These are phyloP conservation scores for Camponotus vicinus DNA, from an alignment of 1,140 invertebrate species.

Conservation along the genomic window DNA sequence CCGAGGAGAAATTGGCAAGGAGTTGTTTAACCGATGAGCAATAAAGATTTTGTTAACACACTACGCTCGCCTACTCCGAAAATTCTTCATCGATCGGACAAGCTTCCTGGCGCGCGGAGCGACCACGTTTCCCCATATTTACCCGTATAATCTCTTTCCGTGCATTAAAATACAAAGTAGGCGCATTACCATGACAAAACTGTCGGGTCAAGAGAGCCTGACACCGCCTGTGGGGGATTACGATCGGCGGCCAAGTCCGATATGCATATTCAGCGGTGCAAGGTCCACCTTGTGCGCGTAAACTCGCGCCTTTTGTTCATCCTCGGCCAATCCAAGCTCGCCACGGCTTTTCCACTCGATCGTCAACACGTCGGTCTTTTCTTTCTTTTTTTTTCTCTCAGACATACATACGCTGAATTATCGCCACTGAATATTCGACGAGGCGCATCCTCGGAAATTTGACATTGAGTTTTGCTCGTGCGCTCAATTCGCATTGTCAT, in stretches of 20 bases:
- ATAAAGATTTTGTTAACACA: background rate
- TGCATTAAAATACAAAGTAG: constrained; percentile 84
- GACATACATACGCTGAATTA: constrained; percentile 27
- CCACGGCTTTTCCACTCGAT: constrained; percentile 43
- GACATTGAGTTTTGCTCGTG: constrained; percentile 36
- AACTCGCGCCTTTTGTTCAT: constrained; percentile 68
- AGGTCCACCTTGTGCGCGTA: constrained; percentile 77
- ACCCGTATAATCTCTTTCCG: constrained; percentile 81
- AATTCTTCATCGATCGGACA: constrained; percentile 35
- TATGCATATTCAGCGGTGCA: constrained; percentile 83
- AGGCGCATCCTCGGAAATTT: constrained; percentile 23
- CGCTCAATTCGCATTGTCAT: constrained; percentile 39
- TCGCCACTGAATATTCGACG: constrained; percentile 47
- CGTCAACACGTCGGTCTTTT: constrained; percentile 48
- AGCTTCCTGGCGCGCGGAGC: constrained; percentile 11
- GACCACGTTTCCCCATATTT: constrained; percentile 71
- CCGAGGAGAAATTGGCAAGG: background rate
- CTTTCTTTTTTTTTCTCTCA: constrained; percentile 14
- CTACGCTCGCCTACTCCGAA: constrained; percentile 19
- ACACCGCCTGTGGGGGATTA: constrained; percentile 82
- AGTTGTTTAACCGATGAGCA: constrained; percentile 7
- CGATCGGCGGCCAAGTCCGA: constrained; percentile 77
- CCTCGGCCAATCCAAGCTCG: constrained; percentile 42
- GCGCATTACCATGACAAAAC: constrained; percentile 83
- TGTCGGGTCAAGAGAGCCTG: constrained; percentile 83